Evolutionary conservation across 2,888 invertebrate species (phyloP).

Genomic region (Leptarthrus brevirostris): DNA sequence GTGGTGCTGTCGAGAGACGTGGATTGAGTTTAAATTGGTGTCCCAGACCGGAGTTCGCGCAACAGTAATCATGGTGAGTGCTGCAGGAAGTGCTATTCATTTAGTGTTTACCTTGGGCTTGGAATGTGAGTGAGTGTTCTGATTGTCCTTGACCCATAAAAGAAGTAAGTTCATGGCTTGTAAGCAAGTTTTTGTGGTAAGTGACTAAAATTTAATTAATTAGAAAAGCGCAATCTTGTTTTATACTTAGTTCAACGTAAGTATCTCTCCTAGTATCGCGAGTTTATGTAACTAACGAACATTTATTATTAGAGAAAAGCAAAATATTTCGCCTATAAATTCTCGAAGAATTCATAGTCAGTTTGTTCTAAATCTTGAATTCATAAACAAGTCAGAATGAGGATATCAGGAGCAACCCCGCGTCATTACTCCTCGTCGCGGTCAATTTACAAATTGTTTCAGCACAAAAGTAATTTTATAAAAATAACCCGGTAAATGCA

Average conservation of each 20-base stretch:
- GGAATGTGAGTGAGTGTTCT: too few species aligned
- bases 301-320: neutral
- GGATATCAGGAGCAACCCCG: constrained; percentile 5
- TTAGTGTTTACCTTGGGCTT: too few species aligned
- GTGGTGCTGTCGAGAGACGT: neutral
- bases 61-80: constrained; percentile 44
- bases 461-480: neutral
- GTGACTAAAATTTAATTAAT: neutral
- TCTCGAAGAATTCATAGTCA: neutral
- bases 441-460: neutral
- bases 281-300: neutral
- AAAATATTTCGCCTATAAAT: too few species aligned
- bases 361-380: neutral
- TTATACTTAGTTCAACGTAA: too few species aligned
- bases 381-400: constrained; percentile 28
- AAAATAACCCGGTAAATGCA: constrained; percentile 2
- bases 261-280: too few species aligned
- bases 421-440: neutral
- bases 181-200: neutral
- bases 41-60: constrained; percentile 24
- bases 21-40: constrained; percentile 23
- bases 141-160: constrained; percentile 21
- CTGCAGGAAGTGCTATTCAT: neutral
- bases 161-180: neutral
- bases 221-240: too few species aligned